Evolutionary conservation across 2,797 vertebrate species (phyloP).

Genomic region (Amniataba percoides): DNA sequence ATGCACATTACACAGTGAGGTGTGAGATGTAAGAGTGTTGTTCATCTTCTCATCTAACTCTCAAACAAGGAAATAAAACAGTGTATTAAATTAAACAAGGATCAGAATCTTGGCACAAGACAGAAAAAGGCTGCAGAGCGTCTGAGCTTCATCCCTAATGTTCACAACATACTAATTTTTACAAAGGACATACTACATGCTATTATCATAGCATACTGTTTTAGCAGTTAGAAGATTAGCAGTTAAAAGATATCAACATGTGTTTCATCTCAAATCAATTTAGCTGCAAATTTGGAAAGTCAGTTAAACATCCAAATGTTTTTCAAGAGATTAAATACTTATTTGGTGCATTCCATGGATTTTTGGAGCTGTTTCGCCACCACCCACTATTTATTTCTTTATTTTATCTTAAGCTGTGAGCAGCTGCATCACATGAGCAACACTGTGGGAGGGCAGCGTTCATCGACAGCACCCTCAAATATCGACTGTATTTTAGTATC

Average conservation of each 20-base stretch:
- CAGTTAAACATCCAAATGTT: background rate
- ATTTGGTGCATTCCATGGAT: too few relatives aligned
- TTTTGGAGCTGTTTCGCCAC: background rate
- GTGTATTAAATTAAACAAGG: background rate
- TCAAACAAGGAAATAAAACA: background rate
- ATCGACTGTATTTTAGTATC: background rate
- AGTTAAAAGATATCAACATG: background rate
- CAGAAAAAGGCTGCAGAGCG: background rate
- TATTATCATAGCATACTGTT: background rate
- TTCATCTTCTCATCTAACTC: background rate
- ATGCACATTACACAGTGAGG: background rate
- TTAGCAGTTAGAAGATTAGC: background rate
- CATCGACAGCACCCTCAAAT: background rate
- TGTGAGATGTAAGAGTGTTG: constrained; percentile 7
- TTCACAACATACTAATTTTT: background rate
- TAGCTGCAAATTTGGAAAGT: background rate
- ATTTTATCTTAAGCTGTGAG: background rate
- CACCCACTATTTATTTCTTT: background rate
- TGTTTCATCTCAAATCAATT: background rate
- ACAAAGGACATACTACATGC: background rate
- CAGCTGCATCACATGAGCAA: background rate
- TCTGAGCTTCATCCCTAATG: background rate
- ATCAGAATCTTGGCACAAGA: background rate
- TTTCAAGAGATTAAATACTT: too few relatives aligned
- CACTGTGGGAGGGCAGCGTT: background rate